Evolutionary conservation across 2,888 invertebrate species (phyloP), one percentile per base, ranked within the genome.

Genomic region (Hymenopus coronatus): DNA sequence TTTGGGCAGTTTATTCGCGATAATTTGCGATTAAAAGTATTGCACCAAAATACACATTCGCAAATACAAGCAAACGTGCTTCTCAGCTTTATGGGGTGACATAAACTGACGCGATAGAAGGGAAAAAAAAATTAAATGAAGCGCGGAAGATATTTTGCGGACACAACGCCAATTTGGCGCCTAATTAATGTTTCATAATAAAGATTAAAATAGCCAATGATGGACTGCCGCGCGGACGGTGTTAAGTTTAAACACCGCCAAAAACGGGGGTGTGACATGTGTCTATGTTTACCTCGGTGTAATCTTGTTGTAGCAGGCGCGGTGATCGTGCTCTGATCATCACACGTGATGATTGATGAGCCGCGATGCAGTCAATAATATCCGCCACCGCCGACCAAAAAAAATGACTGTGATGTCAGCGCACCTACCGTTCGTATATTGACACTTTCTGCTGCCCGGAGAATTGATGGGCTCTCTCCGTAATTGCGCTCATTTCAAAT

Each of bases 291-390:
- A 70, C 54, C 54, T 46, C 27, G 9, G 54, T 86, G 81, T 86
- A 86, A 86, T 86, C 86, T 86, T 28, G 81, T 81, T 86, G 81
- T 28, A 81, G 28, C 86, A 86, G 86, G 30, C 86, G 12, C 70
- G 86, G 28, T 86, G 86, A 81, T 86, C 70, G 54, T 86, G 86
- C 54, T 14, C 28, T 86, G 86, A 86, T 86, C 20, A 70, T 70
- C 54, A 70, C 54, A 70, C 25, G 20, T 70, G 15, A 70, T 70
- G 54, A 70, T 70, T 70, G 54, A 70, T 70, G 54, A 20, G 54
- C 54, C 25, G 54, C 25, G 54, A 70, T 70, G 54, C 54, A 70
- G 54, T 70, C 54, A 70, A 70, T 70, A 70, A 70, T 25, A 70
- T 70, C 54, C 54, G 25, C 20, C 54, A 25, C 54, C 54, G 25